Evolutionary conservation across 2,797 vertebrate genomes (phyloP).

Genomic region (Onychomys torridus): DNA sequence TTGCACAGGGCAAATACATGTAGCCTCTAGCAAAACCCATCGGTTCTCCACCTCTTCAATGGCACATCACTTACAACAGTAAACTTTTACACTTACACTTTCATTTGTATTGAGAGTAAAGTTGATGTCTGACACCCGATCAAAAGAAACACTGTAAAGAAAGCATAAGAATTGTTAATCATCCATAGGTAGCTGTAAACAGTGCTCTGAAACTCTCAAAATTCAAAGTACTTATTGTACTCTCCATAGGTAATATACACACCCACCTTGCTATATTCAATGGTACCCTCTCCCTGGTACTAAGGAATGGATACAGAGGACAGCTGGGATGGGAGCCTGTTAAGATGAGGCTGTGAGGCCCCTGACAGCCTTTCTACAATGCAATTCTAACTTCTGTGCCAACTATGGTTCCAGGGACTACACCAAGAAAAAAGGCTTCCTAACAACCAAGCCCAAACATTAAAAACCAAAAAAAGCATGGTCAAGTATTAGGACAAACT

Average conservation of each 20-base stretch:
- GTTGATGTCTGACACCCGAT: constrained; percentile 99
- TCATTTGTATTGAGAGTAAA: constrained; percentile 99
- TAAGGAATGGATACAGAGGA: not conserved
- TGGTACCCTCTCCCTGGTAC: not conserved
- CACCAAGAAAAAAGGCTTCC: not conserved
- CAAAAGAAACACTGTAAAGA: constrained; percentile 97
- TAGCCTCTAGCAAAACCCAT: not conserved
- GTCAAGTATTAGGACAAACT: not conserved
- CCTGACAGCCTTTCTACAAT: not conserved
- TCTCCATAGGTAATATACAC: not conserved
- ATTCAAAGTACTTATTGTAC: not conserved
- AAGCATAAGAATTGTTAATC: constrained; percentile 50
- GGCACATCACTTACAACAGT: rapidly evolving
- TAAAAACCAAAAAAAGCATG: not conserved
- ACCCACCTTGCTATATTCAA: not conserved
- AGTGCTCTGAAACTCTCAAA: not conserved
- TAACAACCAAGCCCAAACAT: not conserved
- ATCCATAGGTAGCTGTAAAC: not conserved
- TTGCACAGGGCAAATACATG: rapidly evolving
- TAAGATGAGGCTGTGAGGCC: not conserved
- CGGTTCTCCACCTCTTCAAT: too few species aligned
- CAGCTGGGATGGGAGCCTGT: not conserved
- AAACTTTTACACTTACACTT: constrained; percentile 93
- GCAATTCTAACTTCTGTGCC: not conserved
- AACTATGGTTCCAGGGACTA: not conserved